Percentiles rank a stretch among this genome's conserved stretches.
These are phyloP conservation scores for Zaprionus ghesquierei DNA, from an alignment of 1,140 invertebrate species.

Conservation along the genomic window DNA sequence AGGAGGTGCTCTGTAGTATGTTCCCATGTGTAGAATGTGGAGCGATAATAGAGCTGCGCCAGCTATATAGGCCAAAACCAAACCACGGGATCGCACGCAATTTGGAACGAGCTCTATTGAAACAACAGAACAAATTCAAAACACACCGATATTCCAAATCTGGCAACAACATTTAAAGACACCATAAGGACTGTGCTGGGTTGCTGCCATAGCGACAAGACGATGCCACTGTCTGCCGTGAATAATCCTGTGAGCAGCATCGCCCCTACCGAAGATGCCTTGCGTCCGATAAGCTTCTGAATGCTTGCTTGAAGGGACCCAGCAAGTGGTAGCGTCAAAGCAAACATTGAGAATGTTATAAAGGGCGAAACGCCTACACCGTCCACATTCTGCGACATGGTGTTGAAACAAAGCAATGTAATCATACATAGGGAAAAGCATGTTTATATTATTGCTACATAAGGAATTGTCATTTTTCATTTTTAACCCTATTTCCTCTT, in stretches of 20 bases:
- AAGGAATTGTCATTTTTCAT: neutral
- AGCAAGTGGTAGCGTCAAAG: constrained; percentile 84
- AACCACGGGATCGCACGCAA: constrained; percentile 84
- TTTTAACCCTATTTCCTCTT: too few species aligned
- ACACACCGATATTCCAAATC: constrained; percentile 85
- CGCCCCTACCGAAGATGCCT: constrained; percentile 84
- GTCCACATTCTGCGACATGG: constrained; percentile 85
- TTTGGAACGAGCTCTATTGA: constrained; percentile 87
- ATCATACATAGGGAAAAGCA: constrained; percentile 83
- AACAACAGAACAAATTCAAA: constrained; percentile 85
- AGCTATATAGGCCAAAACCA: constrained; percentile 83
- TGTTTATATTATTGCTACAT: neutral
- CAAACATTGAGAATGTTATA: constrained; percentile 84
- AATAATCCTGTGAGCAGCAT: constrained; percentile 67
- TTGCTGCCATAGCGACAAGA: constrained; percentile 32
- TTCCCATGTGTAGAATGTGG: constrained; percentile 76
- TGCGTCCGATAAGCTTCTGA: constrained; percentile 84
- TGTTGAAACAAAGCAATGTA: constrained; percentile 85
- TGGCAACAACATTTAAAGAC: constrained; percentile 82
- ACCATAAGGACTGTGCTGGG: constrained; percentile 49
- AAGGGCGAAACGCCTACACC: constrained; percentile 84
- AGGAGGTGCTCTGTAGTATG: constrained; percentile 83
- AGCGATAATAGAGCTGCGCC: constrained; percentile 82
- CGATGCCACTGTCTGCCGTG: constrained; percentile 45
- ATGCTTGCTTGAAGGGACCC: constrained; percentile 83